phyloP scores from a whole-genome alignment of 1,140 invertebrate genomes.

The Batillaria attramentaria region DNA sequence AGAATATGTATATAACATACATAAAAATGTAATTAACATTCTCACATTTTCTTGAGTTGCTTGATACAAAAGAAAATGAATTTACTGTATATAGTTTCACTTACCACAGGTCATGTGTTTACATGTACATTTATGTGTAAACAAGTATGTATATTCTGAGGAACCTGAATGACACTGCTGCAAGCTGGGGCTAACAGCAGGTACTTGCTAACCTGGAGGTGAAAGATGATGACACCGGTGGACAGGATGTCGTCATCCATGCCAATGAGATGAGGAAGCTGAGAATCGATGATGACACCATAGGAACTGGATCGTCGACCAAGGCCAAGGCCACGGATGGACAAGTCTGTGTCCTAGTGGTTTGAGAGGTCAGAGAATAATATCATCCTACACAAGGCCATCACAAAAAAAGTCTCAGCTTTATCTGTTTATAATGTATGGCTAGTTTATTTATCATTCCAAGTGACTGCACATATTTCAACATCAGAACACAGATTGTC shows the following conservation, averaged over 20 bases:
- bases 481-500: not conserved
- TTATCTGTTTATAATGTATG: not conserved
- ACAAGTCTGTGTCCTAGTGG: constrained; percentile 78
- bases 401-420: no score
- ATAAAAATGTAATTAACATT: not conserved
- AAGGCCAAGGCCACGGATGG: constrained; percentile 82
- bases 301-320: constrained; percentile 78
- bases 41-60: not conserved
- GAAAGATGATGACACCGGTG: constrained; percentile 91
- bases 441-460: not conserved
- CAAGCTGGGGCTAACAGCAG: no score
- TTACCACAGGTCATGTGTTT: not conserved
- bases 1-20: not conserved
- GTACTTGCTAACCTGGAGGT: constrained; percentile 79
- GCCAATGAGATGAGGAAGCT: constrained; percentile 91
- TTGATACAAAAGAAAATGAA: not conserved
- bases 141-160: not conserved
- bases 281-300: constrained; percentile 91
- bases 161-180: not conserved
- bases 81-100: not conserved
- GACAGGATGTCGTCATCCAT: constrained; percentile 85
- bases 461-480: not conserved
- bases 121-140: constrained; percentile 1
- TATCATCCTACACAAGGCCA: not conserved
- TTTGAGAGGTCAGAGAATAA: no score